These are phyloP conservation scores for Bradypodion pumilum DNA, from an alignment of 2,797 vertebrate species.

Conservation along the genomic window DNA sequence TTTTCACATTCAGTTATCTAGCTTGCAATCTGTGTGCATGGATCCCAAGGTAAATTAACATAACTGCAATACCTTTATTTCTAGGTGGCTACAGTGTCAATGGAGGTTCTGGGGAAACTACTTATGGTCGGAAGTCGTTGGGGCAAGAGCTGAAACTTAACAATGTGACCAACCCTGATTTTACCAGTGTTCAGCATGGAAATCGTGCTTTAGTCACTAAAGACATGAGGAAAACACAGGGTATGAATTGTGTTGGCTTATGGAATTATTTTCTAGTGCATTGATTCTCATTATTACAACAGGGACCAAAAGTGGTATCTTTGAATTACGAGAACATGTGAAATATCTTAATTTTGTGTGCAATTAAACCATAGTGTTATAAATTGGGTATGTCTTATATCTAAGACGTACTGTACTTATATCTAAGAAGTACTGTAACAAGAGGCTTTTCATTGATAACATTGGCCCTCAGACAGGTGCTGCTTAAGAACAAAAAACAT, in stretches of 20 bases:
- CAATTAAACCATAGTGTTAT: background rate
- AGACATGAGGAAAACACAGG: slow-evolving; percentile 99
- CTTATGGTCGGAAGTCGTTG: slow-evolving; percentile 99
- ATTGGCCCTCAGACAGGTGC: background rate
- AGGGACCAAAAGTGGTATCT: slow-evolving; percentile 24
- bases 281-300: background rate
- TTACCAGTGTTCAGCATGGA: slow-evolving; percentile 98
- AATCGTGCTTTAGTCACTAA: slow-evolving; percentile 99
- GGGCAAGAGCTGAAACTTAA: slow-evolving; percentile 99
- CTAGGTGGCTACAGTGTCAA: slow-evolving; percentile 94
- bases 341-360: slow-evolving; percentile 5
- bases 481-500: background rate
- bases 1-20: background rate
- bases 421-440: background rate
- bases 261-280: background rate
- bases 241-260: slow-evolving; percentile 71
- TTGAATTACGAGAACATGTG: background rate
- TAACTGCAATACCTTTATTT: slow-evolving; percentile 28
- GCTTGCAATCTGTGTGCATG: background rate
- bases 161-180: slow-evolving; percentile 94
- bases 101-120: slow-evolving; percentile 95
- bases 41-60: background rate
- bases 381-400: background rate
- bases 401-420: background rate
- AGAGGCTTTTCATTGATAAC: background rate